Evolutionary conservation across 2,797 vertebrate species (phyloP).

Genomic region (Mormyrops boulengeri): DNA sequence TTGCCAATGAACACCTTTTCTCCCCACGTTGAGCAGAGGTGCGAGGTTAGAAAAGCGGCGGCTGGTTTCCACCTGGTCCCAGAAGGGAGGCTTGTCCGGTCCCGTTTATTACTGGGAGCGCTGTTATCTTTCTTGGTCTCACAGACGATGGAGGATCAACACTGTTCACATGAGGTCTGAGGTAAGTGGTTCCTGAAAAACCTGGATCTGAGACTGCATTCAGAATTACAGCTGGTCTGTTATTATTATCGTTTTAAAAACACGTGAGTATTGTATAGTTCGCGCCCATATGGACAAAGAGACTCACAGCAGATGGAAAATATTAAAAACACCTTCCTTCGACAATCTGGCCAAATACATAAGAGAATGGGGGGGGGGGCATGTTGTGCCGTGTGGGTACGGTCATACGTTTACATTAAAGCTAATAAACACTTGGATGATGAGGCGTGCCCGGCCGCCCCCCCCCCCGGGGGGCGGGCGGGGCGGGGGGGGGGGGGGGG

Average conservation of each 20-base stretch:
- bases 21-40: slow-evolving; percentile 26
- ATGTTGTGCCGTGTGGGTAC: not conserved
- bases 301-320: slow-evolving; percentile 62
- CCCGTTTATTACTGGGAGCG: slow-evolving; percentile 38
- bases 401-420: slow-evolving; percentile 18
- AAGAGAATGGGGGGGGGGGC: not conserved
- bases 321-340: slow-evolving; percentile 37
- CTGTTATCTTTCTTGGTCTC: slow-evolving; percentile 41
- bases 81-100: slow-evolving; percentile 53
- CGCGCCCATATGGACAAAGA: slow-evolving; percentile 35
- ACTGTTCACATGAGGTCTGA: slow-evolving; percentile 51
- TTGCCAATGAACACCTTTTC: not conserved
- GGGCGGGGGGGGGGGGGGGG: no score
- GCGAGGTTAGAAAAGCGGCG: slow-evolving; percentile 42
- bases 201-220: slow-evolving; percentile 76
- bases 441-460: not conserved
- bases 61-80: slow-evolving; percentile 44
- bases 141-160: slow-evolving; percentile 42
- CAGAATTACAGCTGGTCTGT: slow-evolving; percentile 55
- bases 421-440: slow-evolving; percentile 17
- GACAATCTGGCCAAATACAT: not conserved
- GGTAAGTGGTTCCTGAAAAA: slow-evolving; percentile 84
- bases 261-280: slow-evolving; percentile 23
- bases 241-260: slow-evolving; percentile 8
- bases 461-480: not conserved